phyloP scores from a whole-genome alignment of 2,797 vertebrate genomes.

The Syndactyla subalaris region DNA sequence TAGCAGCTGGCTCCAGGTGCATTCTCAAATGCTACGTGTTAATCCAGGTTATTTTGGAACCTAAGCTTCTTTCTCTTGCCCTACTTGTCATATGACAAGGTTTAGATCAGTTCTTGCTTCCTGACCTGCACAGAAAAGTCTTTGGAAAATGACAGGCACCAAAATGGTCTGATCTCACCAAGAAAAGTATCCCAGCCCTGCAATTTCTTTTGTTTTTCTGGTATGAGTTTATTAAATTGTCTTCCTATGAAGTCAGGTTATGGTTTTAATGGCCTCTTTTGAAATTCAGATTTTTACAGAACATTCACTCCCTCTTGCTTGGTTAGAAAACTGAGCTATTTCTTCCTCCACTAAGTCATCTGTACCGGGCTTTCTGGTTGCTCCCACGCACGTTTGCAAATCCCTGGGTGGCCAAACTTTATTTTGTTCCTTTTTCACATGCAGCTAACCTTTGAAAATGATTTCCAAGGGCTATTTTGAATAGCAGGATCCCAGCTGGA shows the following conservation, averaged over 20 bases:
- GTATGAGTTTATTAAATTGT: constrained; percentile 10
- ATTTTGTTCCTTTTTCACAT: constrained; percentile 16
- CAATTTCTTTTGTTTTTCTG: neutral
- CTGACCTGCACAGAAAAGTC: neutral
- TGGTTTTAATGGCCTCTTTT: constrained; percentile 37
- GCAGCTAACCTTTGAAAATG: constrained; percentile 40
- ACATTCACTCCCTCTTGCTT: neutral
- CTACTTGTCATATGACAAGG: neutral
- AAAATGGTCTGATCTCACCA: neutral
- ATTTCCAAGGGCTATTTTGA: constrained; percentile 35
- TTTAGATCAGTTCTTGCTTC: neutral
- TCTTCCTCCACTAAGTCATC: neutral
- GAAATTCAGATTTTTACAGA: constrained; percentile 51
- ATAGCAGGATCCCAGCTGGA: constrained; percentile 1
- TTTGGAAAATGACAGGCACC: neutral
- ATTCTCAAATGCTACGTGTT: neutral
- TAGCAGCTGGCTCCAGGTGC: constrained; percentile 29
- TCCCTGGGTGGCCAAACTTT: neutral
- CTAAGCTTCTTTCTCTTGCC: neutral
- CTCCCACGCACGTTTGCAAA: neutral
- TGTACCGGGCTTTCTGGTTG: neutral
- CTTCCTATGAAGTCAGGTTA: constrained; percentile 31
- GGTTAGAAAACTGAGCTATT: neutral
- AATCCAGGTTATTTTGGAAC: neutral
- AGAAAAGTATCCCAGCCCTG: neutral